These are phyloP conservation scores for Drosophila sulfurigaster DNA, from an alignment of 1,140 invertebrate genomes.

Conservation along the genomic window DNA sequence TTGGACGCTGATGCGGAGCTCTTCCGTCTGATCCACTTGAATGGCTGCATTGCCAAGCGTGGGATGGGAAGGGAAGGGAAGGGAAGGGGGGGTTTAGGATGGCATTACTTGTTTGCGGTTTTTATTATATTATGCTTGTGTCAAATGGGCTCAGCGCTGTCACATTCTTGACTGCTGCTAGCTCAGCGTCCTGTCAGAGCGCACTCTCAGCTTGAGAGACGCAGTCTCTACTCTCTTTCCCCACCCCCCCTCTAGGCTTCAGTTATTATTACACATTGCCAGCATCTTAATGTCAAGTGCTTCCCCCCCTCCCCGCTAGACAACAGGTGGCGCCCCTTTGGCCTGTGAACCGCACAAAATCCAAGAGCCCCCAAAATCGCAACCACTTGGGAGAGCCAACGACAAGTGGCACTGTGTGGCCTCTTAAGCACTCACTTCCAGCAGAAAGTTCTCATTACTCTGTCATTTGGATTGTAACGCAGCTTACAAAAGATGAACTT, in stretches of 20 bases:
- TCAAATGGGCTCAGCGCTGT: conserved; percentile 79
- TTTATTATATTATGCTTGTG: conserved; percentile 80
- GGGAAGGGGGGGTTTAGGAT: conserved; percentile 15
- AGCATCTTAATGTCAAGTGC: conserved; percentile 66
- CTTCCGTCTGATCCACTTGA: conserved; percentile 29
- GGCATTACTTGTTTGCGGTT: conserved; percentile 80
- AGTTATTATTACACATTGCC: conserved; percentile 78
- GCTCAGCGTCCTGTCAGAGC: conserved; percentile 74
- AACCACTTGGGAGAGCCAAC: conserved; percentile 31
- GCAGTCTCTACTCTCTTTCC: neutral
- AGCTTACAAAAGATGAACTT: conserved; percentile 11
- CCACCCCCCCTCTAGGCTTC: neutral
- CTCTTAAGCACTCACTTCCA: conserved; percentile 4
- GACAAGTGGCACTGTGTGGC: conserved; percentile 22
- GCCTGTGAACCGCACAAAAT: conserved; percentile 8
- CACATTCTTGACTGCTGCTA: conserved; percentile 71
- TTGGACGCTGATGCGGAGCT: conserved; percentile 6
- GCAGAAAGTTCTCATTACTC: conserved; percentile 20
- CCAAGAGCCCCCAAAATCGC: conserved; percentile 18
- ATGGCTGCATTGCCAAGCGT: neutral
- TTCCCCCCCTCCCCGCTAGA: conserved; percentile 1
- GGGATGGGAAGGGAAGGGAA: neutral
- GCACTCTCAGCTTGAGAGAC: conserved; percentile 39
- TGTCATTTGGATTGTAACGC: conserved; percentile 6
- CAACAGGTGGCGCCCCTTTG: conserved; percentile 61